Evolutionary conservation across 2,113 vertebrate species (phyloP).

Genomic region (Sceloporus undulatus): DNA sequence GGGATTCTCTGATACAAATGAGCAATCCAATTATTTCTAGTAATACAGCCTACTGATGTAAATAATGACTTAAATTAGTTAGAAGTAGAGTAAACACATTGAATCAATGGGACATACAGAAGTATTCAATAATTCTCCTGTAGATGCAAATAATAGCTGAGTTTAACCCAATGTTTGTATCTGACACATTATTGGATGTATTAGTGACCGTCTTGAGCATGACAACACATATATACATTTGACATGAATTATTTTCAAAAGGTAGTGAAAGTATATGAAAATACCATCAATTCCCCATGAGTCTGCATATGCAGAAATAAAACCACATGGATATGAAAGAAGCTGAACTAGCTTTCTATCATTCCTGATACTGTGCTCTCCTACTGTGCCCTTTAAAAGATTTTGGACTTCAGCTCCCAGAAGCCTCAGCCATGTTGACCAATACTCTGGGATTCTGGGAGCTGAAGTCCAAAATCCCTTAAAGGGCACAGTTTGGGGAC

Average conservation of each 20-base stretch:
- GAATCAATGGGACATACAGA: no score
- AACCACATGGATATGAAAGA: background rate
- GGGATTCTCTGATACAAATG: background rate
- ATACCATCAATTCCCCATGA: background rate
- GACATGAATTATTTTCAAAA: background rate
- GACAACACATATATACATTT: background rate
- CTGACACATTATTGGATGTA: background rate
- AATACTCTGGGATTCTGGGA: no score
- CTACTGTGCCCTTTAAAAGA: no score
- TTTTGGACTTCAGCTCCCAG: no score
- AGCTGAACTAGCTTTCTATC: background rate
- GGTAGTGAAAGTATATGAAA: background rate
- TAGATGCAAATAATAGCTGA: no score
- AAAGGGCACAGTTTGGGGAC: no score
- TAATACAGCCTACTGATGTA: background rate
- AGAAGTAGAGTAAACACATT: no score
- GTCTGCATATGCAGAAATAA: background rate
- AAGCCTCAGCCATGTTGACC: no score
- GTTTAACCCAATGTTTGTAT: no score
- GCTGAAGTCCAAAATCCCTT: no score
- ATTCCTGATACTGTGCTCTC: background rate
- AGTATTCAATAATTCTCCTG: no score
- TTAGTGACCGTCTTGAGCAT: background rate
- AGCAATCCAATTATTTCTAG: background rate
- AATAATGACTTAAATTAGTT: background rate